Evolutionary conservation across 2,888 invertebrate genomes (phyloP).

Genomic region (Drosophila limbata): DNA sequence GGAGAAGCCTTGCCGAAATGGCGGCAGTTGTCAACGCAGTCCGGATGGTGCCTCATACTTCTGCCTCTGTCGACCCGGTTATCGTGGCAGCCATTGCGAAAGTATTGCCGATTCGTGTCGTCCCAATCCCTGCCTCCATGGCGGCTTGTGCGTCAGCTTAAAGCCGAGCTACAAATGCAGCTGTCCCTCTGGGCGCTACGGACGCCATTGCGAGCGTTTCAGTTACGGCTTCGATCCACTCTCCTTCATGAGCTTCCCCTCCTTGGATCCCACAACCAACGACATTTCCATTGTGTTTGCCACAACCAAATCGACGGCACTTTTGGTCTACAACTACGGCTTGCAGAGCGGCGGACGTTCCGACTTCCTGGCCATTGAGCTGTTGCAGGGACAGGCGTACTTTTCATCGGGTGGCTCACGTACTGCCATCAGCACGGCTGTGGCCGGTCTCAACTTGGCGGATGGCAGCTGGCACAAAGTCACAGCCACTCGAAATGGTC

Average conservation of each 20-base stretch:
- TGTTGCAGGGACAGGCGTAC: constrained; percentile 92
- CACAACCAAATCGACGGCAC: constrained; percentile 93
- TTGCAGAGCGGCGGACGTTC: constrained; percentile 94
- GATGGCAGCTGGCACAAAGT: constrained; percentile 97
- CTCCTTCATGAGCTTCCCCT: constrained; percentile 95
- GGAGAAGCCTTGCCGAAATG: constrained; percentile 94
- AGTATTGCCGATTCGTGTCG: constrained; percentile 94
- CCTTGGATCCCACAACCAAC: constrained; percentile 94
- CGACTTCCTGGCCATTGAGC: constrained; percentile 96
- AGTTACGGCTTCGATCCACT: constrained; percentile 95
- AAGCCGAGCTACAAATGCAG: constrained; percentile 94
- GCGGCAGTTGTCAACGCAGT: constrained; percentile 95
- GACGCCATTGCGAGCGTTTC: constrained; percentile 95
- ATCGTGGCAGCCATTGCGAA: constrained; percentile 96
- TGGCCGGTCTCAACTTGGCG: constrained; percentile 89
- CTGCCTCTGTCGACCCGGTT: constrained; percentile 96
- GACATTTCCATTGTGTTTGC: constrained; percentile 96
- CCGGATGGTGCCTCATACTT: constrained; percentile 95
- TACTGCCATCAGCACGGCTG: constrained; percentile 93
- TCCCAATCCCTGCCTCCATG: constrained; percentile 96
- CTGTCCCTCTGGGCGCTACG: constrained; percentile 95
- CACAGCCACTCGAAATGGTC: constrained; percentile 95
- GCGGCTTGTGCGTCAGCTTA: constrained; percentile 94
- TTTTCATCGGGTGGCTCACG: constrained; percentile 96
- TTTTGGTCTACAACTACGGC: constrained; percentile 96